Evolutionary conservation across 2,113 vertebrate species (phyloP).

Genomic region (rat (Rattus norvegicus)): DNA sequence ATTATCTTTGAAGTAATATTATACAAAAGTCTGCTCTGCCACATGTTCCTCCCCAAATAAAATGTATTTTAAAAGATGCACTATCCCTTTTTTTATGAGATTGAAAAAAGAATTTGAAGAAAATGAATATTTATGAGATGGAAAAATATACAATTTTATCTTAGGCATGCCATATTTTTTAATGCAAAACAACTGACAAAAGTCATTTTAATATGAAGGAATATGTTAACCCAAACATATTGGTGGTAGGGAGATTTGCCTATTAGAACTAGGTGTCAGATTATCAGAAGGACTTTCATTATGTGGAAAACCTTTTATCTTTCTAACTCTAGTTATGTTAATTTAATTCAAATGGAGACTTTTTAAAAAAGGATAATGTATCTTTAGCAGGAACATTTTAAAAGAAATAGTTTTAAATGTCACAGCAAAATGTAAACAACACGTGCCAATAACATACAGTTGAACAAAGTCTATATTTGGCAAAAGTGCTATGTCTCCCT

Average conservation of each 20-base stretch:
- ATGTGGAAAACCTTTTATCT: slow-evolving; percentile 79
- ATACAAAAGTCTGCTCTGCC: slow-evolving; percentile 85
- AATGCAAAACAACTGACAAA: slow-evolving; percentile 73
- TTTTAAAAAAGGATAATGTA: slow-evolving; percentile 88
- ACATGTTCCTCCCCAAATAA: slow-evolving; percentile 85
- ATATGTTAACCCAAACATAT: slow-evolving; percentile 76
- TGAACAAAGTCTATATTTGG: slow-evolving; percentile 87
- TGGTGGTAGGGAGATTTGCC: slow-evolving; percentile 66
- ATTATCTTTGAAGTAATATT: slow-evolving; percentile 81
- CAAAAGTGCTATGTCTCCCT: slow-evolving; percentile 85
- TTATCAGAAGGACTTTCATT: slow-evolving; percentile 79
- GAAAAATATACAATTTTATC: slow-evolving; percentile 76
- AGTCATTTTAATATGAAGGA: slow-evolving; percentile 78
- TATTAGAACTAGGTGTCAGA: slow-evolving; percentile 77
- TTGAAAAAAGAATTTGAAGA: slow-evolving; percentile 78
- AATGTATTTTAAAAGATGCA: slow-evolving; percentile 88
- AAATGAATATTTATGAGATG: slow-evolving; percentile 77
- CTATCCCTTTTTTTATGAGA: slow-evolving; percentile 85
- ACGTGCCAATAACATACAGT: slow-evolving; percentile 84
- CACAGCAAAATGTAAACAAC: slow-evolving; percentile 88
- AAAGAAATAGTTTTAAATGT: slow-evolving; percentile 82
- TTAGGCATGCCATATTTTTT: slow-evolving; percentile 77
- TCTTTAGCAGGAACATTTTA: slow-evolving; percentile 84
- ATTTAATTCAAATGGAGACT: slow-evolving; percentile 79
- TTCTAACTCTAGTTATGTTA: slow-evolving; percentile 80